Base-by-base conservation (phyloP, 2,888 invertebrate species). In the Mythimna vitellina region DNA sequence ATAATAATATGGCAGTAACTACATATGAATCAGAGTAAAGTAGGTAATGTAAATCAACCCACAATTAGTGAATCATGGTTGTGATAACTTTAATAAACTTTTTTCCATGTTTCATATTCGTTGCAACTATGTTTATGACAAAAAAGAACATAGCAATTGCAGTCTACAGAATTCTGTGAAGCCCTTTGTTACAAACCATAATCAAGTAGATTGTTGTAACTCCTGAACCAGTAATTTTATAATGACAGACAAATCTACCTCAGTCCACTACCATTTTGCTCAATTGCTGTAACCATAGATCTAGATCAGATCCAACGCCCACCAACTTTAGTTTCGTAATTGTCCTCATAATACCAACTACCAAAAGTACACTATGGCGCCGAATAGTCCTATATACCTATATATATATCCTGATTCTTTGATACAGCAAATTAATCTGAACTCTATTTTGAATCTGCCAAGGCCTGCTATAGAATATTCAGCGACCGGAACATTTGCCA, bases 251-350 rank as follows among this genome's bases (percentile, higher is more conserved):
- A 84, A 83, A 83, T 83, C 77, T 79, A 78, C 86, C 65, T 65
- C 79, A 84, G 81, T 83, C 78, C 70, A 83, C 78, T 82, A 86
- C 84, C 83, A 86, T 88, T 86, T 78, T 83, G 76, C 84, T 83
- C 81, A 83, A 87, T 88, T 85, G 85, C 81, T 81, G 82, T 82
- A 85, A 86, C 85, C 82, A 82, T 82, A 87, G 83, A 89, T 90
- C 88, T 88, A 86, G 88, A 89, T 88, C 81, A 71, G 83, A 84
- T 87, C 84, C 79, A 70, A 89, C 92, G 88, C 92, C 90, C 87
- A 92, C 90, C 73, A 85, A 78, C 78, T 86, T 76, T 71, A 78
- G 78, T 92, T 91, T 91, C 89, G 89, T 90, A 90, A 86, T 73
- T 86, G 80, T 81, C 70, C 77, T 78, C 77, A 78, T 84, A 83